A percentile compares a stretch with the other conserved stretches of the same genome.
phyloP scores from a whole-genome alignment of 2,113 vertebrate genomes.

The Puntigrus tetrazona region DNA sequence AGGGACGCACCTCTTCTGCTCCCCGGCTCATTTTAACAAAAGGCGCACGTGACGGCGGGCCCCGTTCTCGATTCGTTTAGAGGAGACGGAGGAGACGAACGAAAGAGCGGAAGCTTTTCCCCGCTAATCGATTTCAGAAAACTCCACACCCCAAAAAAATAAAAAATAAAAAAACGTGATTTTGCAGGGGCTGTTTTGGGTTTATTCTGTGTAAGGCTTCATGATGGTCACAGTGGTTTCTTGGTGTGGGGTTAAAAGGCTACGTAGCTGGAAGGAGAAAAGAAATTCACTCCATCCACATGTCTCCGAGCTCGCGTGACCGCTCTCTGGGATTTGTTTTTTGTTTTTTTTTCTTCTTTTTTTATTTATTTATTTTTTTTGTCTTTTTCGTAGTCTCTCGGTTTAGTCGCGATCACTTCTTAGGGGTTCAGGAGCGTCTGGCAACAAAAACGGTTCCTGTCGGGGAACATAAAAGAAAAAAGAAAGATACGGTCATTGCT shows the following conservation, averaged over 20 bases:
- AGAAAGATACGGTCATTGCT: not conserved
- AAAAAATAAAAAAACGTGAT: constrained; percentile 49
- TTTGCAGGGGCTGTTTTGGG: constrained; percentile 43
- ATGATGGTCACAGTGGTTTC: constrained; percentile 77
- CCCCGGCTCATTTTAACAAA: not conserved
- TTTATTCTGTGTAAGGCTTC: constrained; percentile 63
- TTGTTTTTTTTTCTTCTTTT: constrained; percentile 9
- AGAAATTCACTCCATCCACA: constrained; percentile 49
- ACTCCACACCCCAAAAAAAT: constrained; percentile 62
- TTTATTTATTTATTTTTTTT: no score
- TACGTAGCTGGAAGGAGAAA: constrained; percentile 59
- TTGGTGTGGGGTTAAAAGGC: constrained; percentile 64
- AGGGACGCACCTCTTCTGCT: not conserved
- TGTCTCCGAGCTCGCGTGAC: constrained; percentile 45
- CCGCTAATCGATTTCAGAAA: constrained; percentile 54
- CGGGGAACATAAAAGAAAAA: constrained; percentile 34
- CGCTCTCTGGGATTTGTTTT: constrained; percentile 50
- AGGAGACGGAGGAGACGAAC: constrained; percentile 19
- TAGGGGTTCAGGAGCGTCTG: constrained; percentile 73
- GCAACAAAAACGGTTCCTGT: constrained; percentile 67
- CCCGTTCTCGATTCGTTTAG: constrained; percentile 68
- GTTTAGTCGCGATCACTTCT: constrained; percentile 69
- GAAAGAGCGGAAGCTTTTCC: constrained; percentile 14
- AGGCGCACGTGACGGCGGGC: not conserved
- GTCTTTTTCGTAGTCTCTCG: constrained; percentile 55